Conservation (phyloP, 2,113 vertebrate genomes). For the Brachionichthys hirsutus region DNA sequence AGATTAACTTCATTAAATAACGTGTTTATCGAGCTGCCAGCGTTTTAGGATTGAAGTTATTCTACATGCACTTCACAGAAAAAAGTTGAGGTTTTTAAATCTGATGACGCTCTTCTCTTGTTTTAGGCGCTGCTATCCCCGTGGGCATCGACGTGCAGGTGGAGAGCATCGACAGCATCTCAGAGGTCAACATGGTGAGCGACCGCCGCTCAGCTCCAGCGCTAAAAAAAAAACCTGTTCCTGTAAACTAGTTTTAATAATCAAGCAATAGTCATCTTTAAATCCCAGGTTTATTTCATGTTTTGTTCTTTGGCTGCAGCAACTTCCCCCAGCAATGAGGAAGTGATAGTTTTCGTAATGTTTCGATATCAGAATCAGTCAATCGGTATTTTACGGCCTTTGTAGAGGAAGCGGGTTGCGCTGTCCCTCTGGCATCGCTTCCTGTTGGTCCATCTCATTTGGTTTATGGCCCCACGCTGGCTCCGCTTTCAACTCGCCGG, state of each 20-base stretch:
- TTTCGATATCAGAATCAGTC: background rate
- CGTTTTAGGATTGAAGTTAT: slow-evolving; percentile 31
- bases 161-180: slow-evolving; percentile 95
- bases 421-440: slow-evolving; percentile 4
- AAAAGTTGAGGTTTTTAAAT: background rate
- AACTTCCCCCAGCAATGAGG: too few species aligned
- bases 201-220: too few species aligned
- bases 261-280: too few species aligned
- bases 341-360: background rate
- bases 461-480: slow-evolving; percentile 3
- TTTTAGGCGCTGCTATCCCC: slow-evolving; percentile 84
- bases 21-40: slow-evolving; percentile 45
- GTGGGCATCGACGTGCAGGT: slow-evolving; percentile 91
- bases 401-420: background rate
- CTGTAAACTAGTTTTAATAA: too few species aligned
- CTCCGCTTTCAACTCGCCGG: slow-evolving; percentile 23
- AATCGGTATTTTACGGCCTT: background rate
- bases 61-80: slow-evolving; percentile 11
- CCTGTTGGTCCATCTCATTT: slow-evolving; percentile 5
- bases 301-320: too few species aligned
- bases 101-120: slow-evolving; percentile 6
- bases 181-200: slow-evolving; percentile 93
- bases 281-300: too few species aligned
- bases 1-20: slow-evolving; percentile 55
- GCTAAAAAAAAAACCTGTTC: too few species aligned